phyloP scores from a whole-genome alignment of 2,797 vertebrate genomes.

The Danio albolineatus region DNA sequence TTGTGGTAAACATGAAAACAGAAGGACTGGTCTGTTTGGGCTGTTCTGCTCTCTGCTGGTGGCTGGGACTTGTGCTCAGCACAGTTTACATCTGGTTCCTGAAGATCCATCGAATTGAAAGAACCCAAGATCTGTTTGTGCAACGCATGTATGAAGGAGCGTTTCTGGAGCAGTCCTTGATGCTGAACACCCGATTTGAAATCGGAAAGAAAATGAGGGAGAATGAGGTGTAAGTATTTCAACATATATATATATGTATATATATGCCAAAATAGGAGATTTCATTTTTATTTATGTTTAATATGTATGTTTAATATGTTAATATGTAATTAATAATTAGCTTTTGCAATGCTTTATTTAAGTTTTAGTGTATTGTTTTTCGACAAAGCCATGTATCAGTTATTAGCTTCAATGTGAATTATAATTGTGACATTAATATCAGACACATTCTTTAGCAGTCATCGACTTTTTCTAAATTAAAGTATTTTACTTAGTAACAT shows the following conservation, averaged over 20 bases:
- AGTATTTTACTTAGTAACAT: neutral
- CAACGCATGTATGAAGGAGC: conserved; percentile 70
- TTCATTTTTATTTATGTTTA: too few relatives aligned
- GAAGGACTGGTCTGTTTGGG: conserved; percentile 56
- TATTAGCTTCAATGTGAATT: too few relatives aligned
- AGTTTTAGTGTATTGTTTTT: too few relatives aligned
- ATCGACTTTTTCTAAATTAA: neutral
- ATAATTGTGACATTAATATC: neutral
- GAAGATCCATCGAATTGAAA: conserved; percentile 68
- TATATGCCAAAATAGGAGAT: too few relatives aligned
- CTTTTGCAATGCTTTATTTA: too few relatives aligned
- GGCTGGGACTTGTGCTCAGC: conserved; percentile 68
- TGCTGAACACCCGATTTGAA: conserved; percentile 71
- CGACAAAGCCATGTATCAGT: too few relatives aligned
- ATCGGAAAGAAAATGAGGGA: conserved; percentile 42
- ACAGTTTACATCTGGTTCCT: conserved; percentile 70
- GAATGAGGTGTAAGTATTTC: conserved; percentile 47
- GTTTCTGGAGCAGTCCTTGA: conserved; percentile 74
- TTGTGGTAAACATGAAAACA: conserved; percentile 45
- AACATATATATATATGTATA: neutral
- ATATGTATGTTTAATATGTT: too few relatives aligned
- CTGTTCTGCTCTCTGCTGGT: conserved; percentile 65
- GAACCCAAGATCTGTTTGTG: conserved; percentile 73
- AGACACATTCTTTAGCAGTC: neutral
- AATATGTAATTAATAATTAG: too few relatives aligned